Evolutionary conservation across 1,140 invertebrate species (phyloP).

Genomic region (Cotesia vestalis): DNA sequence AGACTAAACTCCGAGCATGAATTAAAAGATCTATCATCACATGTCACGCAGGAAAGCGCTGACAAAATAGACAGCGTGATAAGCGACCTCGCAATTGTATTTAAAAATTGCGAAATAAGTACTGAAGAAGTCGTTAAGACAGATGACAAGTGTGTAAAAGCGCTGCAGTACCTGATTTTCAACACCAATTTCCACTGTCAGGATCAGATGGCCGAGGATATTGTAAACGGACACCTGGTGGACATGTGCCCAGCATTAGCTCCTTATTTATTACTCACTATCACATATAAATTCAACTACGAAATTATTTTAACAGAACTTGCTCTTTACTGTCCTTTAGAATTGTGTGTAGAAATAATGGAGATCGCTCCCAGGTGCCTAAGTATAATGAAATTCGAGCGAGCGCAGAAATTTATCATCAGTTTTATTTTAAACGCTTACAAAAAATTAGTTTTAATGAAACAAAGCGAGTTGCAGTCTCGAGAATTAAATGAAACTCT

Average conservation of each 20-base stretch:
- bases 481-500: constrained; percentile 38
- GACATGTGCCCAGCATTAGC: constrained; percentile 58
- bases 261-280: constrained; percentile 55
- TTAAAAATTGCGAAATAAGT: constrained; percentile 35
- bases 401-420: constrained; percentile 40
- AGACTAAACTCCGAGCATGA: constrained; percentile 48
- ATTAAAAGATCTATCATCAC: constrained; percentile 48
- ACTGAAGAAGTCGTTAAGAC: constrained; percentile 27
- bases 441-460: constrained; percentile 46
- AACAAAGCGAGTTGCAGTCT: constrained; percentile 42
- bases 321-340: constrained; percentile 53
- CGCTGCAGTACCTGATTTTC: constrained; percentile 52
- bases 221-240: constrained; percentile 49
- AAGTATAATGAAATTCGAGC: constrained; percentile 47
- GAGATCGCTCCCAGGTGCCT: constrained; percentile 46
- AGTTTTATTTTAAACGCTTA: constrained; percentile 43
- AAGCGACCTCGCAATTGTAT: constrained; percentile 42
- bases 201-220: constrained; percentile 50
- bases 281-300: constrained; percentile 53
- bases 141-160: constrained; percentile 41
- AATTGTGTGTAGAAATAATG: constrained; percentile 55
- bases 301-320: constrained; percentile 54
- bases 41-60: constrained; percentile 50
- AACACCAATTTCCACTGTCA: constrained; percentile 58
- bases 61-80: constrained; percentile 46